Conservation (phyloP, 2,113 vertebrate species). For the Solea solea region DNA sequence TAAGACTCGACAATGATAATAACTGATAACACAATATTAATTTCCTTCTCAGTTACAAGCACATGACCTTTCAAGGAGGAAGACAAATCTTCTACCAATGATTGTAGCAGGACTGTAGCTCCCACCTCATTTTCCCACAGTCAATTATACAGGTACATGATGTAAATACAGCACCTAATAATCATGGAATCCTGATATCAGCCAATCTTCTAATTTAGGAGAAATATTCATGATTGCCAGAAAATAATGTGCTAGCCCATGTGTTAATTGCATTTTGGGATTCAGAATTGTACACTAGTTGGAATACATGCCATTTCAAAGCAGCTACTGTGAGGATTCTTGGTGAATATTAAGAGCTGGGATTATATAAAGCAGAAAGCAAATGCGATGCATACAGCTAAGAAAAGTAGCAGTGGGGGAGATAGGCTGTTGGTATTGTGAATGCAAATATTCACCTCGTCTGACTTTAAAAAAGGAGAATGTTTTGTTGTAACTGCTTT, state of each 20-base stretch:
- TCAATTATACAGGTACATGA: slow-evolving; percentile 25
- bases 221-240: slow-evolving; percentile 52
- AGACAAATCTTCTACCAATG: slow-evolving; percentile 8
- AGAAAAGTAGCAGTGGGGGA: slow-evolving; percentile 20
- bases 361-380: slow-evolving; percentile 28
- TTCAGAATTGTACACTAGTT: slow-evolving; percentile 53
- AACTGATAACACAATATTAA: slow-evolving; percentile 29
- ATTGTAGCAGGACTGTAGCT: slow-evolving; percentile 1
- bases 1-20: slow-evolving; percentile 9
- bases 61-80: slow-evolving; percentile 33
- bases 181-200: slow-evolving; percentile 47
- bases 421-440: neutral
- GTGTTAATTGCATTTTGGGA: slow-evolving; percentile 76
- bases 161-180: slow-evolving; percentile 40
- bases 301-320: slow-evolving; percentile 60
- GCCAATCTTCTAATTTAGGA: slow-evolving; percentile 64
- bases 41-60: slow-evolving; percentile 34
- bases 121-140: neutral
- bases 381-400: slow-evolving; percentile 30
- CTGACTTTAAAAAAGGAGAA: slow-evolving; percentile 5
- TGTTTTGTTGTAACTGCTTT: slow-evolving; percentile 8
- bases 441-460: slow-evolving; percentile 33
- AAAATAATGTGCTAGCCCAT: slow-evolving; percentile 67
- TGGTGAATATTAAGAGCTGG: slow-evolving; percentile 67
- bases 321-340: slow-evolving; percentile 44